phyloP scores from a whole-genome alignment of 1,140 invertebrate genomes.

The Drosophila ogumai region DNA sequence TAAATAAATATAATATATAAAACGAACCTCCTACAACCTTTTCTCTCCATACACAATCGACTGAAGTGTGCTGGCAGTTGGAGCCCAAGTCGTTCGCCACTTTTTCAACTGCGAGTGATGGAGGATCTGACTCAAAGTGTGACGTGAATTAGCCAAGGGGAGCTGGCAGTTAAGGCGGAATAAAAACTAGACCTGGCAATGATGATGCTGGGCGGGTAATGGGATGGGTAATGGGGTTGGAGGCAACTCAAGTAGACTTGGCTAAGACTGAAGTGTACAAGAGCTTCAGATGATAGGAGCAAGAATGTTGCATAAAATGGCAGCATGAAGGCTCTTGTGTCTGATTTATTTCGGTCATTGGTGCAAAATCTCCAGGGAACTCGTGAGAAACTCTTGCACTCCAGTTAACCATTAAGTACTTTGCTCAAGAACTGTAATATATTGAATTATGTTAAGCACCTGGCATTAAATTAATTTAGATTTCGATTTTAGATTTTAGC shows the following conservation, averaged over 20 bases:
- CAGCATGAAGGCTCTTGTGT: constrained; percentile 2
- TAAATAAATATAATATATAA: background rate
- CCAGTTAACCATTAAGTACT: constrained; percentile 4
- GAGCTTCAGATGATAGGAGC: background rate
- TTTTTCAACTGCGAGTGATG: constrained; percentile 50
- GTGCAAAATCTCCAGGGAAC: background rate
- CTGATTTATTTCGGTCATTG: constrained; percentile 17
- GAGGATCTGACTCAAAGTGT: constrained; percentile 65
- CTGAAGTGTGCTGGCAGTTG: constrained; percentile 38
- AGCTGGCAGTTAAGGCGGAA: constrained; percentile 34
- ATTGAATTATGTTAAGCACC: background rate
- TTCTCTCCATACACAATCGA: constrained; percentile 2
- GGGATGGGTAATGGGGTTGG: constrained; percentile 11
- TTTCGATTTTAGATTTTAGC: background rate
- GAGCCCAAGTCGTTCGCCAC: constrained; percentile 13
- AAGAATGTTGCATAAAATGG: constrained; percentile 26
- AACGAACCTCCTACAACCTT: background rate
- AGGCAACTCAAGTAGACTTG: background rate
- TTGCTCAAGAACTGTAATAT: background rate
- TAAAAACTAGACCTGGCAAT: constrained; percentile 34
- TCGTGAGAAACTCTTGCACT: background rate
- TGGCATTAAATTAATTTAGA: background rate
- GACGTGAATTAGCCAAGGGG: constrained; percentile 67
- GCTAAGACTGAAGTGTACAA: constrained; percentile 13
- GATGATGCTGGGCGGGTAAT: constrained; percentile 43